Evolutionary conservation across 1,140 invertebrate species (phyloP).

Genomic region (Delia radicum): DNA sequence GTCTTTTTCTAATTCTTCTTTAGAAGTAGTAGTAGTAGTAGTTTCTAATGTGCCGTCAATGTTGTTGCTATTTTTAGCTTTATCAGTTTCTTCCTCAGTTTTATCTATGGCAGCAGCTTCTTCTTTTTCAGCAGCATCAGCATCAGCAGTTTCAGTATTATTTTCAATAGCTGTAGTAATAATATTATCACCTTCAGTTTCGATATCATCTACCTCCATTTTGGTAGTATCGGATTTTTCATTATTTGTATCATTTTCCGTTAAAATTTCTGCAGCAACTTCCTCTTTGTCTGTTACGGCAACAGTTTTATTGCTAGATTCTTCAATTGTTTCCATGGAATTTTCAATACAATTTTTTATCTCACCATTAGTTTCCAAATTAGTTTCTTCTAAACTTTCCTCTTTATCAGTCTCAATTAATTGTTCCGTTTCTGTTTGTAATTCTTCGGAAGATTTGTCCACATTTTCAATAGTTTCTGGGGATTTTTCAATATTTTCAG

Average conservation of each 20-base stretch:
- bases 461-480: background rate
- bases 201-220: conserved; percentile 31
- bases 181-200: conserved; percentile 33
- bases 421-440: background rate
- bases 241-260: background rate
- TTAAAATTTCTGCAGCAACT: background rate
- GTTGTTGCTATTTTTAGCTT: no score
- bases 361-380: background rate
- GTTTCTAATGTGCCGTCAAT: no score
- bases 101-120: background rate
- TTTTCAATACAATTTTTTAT: background rate
- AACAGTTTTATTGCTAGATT: background rate
- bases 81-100: no score
- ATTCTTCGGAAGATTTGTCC: background rate
- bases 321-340: background rate
- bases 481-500: background rate
- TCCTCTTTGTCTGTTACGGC: background rate
- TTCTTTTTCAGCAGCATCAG: background rate
- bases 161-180: background rate
- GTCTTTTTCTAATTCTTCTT: no score
- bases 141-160: background rate
- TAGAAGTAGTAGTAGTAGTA: no score
- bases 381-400: no score
- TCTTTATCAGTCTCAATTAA: background rate
- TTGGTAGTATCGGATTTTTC: conserved; percentile 21